phyloP scores from a whole-genome alignment of 92 coral and sea anemone genomes.

The Phenganax subtilis region DNA sequence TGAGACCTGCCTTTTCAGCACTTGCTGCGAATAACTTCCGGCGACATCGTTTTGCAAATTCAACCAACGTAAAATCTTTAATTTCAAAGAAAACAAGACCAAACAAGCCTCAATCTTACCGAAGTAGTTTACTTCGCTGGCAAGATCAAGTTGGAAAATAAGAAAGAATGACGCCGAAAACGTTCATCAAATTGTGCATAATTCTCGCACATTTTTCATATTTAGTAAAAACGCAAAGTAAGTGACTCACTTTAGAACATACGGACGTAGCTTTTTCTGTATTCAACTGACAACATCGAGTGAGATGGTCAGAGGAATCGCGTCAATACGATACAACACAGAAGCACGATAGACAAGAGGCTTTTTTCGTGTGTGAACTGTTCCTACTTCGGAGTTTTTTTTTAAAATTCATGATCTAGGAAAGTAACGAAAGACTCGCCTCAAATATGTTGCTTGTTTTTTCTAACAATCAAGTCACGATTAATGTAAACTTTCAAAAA shows the following conservation, averaged over 20 bases:
- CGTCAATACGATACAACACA: too few relatives aligned
- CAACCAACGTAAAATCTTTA: neutral
- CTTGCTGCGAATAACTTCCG: conserved; percentile 4
- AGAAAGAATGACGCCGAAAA: neutral
- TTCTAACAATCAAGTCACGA: too few relatives aligned
- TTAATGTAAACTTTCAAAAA: too few relatives aligned
- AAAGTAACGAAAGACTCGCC: too few relatives aligned
- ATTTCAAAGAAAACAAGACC: neutral
- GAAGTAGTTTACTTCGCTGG: neutral
- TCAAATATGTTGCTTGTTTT: too few relatives aligned
- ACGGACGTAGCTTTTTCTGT: too few relatives aligned
- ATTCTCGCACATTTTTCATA: neutral
- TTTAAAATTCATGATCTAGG: too few relatives aligned
- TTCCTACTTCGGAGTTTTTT: too few relatives aligned
- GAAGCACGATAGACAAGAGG: too few relatives aligned
- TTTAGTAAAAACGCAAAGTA: neutral
- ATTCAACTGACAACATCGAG: too few relatives aligned
- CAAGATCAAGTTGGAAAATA: neutral
- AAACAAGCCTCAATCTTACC: neutral
- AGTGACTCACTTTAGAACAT: neutral
- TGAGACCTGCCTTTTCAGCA: conserved; percentile 26
- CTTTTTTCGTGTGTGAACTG: too few relatives aligned
- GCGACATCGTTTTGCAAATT: conserved; percentile 21
- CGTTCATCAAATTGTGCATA: neutral
- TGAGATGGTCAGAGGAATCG: too few relatives aligned